Conservation (phyloP, 2,797 vertebrate genomes). For the Tolypeutes matacus region DNA sequence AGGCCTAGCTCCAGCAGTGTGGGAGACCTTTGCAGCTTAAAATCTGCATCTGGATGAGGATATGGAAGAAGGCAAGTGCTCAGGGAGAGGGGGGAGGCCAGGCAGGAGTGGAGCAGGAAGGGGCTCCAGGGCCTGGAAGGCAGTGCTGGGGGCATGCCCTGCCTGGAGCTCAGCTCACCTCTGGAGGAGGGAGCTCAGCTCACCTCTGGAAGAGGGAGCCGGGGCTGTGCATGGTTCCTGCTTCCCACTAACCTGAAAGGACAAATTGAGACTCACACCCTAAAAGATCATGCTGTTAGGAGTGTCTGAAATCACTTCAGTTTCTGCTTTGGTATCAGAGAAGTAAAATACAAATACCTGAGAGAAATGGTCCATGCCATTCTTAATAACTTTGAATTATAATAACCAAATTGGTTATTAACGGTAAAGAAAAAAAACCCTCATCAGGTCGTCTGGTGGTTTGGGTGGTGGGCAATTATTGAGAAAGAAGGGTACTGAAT, state of each 20-base stretch:
- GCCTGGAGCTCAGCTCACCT: not conserved
- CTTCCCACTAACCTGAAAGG: not conserved
- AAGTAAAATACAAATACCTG: not conserved
- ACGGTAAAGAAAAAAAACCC: not conserved
- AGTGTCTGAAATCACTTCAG: not conserved
- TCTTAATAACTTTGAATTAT: not conserved
- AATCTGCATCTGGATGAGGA: not conserved
- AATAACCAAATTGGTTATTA: not conserved
- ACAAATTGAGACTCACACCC: not conserved
- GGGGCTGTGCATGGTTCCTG: not conserved
- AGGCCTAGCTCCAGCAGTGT: not conserved
- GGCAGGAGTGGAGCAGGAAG: not conserved
- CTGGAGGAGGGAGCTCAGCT: not conserved
- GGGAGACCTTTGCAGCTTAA: not conserved
- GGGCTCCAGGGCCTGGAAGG: not conserved
- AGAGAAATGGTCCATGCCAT: not conserved
- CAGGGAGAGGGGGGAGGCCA: not conserved
- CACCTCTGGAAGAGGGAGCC: not conserved
- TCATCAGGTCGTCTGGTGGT: not conserved
- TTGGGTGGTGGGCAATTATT: not conserved
- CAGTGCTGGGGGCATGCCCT: not conserved
- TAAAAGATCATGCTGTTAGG: not conserved
- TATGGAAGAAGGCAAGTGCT: not conserved
- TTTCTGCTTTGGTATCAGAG: not conserved
- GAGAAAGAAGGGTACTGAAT: not conserved